These are phyloP conservation scores for Eristalis intricaria DNA, from an alignment of 2,888 invertebrate genomes.

Conservation along the genomic window DNA sequence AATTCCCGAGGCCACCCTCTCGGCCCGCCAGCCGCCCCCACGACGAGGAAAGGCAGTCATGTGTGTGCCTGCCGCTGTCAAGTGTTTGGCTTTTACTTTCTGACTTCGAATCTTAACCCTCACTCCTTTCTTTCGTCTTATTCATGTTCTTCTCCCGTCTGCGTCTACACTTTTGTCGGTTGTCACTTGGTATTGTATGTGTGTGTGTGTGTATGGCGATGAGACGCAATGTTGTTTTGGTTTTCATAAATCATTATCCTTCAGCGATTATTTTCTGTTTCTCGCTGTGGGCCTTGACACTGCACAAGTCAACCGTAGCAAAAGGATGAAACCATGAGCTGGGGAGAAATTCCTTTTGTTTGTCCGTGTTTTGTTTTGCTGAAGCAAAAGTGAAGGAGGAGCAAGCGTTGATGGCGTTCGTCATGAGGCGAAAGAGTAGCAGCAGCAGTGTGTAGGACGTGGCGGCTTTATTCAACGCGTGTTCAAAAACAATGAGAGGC, in stretches of 20 bases:
- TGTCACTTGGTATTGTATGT: conserved; percentile 45
- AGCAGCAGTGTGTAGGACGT: background rate
- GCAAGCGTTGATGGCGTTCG: background rate
- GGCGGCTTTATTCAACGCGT: background rate
- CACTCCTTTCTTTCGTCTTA: conserved; percentile 10
- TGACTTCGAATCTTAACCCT: conserved; percentile 10
- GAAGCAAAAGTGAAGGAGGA: background rate
- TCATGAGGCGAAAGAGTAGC: background rate
- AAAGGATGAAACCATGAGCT: background rate
- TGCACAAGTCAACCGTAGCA: conserved; percentile 36
- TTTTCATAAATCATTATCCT: conserved; percentile 72
- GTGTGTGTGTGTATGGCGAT: conserved; percentile 47
- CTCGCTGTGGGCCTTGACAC: conserved; percentile 44
- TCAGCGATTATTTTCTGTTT: conserved; percentile 63
- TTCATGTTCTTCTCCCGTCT: conserved; percentile 20
- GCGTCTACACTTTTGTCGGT: conserved; percentile 31
- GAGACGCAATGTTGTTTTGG: conserved; percentile 69
- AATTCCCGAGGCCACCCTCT: conserved; percentile 42
- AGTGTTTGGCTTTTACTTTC: conserved; percentile 53
- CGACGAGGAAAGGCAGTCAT: conserved; percentile 39
- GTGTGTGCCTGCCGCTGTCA: conserved; percentile 52
- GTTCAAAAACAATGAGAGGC: too few species aligned
- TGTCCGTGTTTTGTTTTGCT: background rate
- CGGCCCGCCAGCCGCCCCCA: background rate
- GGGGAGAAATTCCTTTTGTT: conserved; percentile 49